Evolutionary conservation across 92 coral and sea anemone genomes (phyloP).

Genomic region (Siderastrea radians): DNA sequence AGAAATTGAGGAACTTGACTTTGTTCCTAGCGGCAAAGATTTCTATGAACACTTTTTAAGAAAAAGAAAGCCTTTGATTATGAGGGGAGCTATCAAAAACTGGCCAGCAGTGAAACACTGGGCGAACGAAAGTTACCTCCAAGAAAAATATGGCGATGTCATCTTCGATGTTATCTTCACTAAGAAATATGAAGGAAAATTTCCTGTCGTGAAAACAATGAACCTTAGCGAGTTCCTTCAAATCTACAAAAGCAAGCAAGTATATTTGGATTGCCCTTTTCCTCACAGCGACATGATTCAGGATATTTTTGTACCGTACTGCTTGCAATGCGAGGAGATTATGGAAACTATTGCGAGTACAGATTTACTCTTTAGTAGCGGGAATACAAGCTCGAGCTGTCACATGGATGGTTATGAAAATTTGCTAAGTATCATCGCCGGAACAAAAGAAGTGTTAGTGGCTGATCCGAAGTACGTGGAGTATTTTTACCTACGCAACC

Average conservation of each 20-base stretch:
- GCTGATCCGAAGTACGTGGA: constrained; percentile 82
- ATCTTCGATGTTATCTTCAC: constrained; percentile 93
- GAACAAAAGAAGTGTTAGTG: constrained; percentile 89
- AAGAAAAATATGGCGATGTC: constrained; percentile 89
- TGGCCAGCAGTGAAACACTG: constrained; percentile 98
- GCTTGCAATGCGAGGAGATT: constrained; percentile 91
- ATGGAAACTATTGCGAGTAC: constrained; percentile 80
- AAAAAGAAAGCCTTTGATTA: constrained; percentile 82
- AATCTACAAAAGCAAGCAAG: constrained; percentile 88
- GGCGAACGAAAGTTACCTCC: constrained; percentile 91
- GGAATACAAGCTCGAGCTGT: constrained; percentile 94
- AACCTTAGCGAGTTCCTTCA: constrained; percentile 83
- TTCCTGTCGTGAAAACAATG: constrained; percentile 94
- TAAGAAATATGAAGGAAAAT: constrained; percentile 89
- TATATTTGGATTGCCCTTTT: constrained; percentile 94
- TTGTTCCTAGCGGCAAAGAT: constrained; percentile 95
- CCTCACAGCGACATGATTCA: constrained; percentile 90
- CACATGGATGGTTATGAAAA: constrained; percentile 98
- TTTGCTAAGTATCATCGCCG: constrained; percentile 86
- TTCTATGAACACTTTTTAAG: constrained; percentile 92
- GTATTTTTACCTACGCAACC: constrained; percentile 81
- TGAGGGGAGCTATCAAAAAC: constrained; percentile 89
- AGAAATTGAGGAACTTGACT: constrained; percentile 90
- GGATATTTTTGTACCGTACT: constrained; percentile 92
- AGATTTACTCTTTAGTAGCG: constrained; percentile 93